These are phyloP conservation scores for Drosophila lini DNA, from an alignment of 1,140 invertebrate species.

Conservation along the genomic window DNA sequence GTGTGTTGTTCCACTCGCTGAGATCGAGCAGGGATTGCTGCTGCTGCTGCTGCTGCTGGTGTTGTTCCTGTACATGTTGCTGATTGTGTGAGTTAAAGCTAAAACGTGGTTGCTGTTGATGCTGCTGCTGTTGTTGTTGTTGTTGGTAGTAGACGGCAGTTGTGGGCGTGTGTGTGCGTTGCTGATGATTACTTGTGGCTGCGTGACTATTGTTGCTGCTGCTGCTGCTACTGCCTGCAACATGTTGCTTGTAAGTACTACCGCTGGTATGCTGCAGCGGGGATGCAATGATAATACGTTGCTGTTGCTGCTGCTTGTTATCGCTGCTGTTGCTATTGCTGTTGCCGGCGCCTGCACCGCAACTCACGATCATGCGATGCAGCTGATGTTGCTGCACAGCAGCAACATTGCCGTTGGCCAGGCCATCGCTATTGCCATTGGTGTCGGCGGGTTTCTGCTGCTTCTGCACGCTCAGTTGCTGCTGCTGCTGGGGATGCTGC, in stretches of 20 bases:
- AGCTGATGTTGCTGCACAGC: constrained; percentile 63
- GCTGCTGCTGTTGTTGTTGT: constrained; percentile 41
- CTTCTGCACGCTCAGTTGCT: constrained; percentile 47
- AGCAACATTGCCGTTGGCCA: constrained; percentile 70
- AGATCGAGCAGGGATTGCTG: constrained; percentile 88
- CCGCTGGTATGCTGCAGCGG: constrained; percentile 60
- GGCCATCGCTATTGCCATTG: constrained; percentile 54
- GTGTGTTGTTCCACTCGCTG: constrained; percentile 95
- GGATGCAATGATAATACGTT: constrained; percentile 74
- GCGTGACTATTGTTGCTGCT: constrained; percentile 58
- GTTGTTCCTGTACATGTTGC: constrained; percentile 66
- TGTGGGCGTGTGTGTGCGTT: constrained; percentile 70
- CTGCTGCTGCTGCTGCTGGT: constrained; percentile 84
- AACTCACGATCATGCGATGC: constrained; percentile 67
- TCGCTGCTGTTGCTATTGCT: constrained; percentile 46
- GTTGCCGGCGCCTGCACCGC: constrained; percentile 69
- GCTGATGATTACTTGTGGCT: constrained; percentile 63
- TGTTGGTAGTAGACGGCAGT: constrained; percentile 59
- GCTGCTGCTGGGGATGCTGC: constrained; percentile 57
- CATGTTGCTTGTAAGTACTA: constrained; percentile 73
- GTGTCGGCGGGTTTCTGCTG: constrained; percentile 49
- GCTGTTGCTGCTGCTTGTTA: constrained; percentile 53
- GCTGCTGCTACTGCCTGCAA: constrained; percentile 52
- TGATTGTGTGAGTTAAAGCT: constrained; percentile 77
- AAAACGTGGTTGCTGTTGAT: constrained; percentile 63